phyloP scores from a whole-genome alignment of 1,140 invertebrate genomes.

The Ceratina australensis region DNA sequence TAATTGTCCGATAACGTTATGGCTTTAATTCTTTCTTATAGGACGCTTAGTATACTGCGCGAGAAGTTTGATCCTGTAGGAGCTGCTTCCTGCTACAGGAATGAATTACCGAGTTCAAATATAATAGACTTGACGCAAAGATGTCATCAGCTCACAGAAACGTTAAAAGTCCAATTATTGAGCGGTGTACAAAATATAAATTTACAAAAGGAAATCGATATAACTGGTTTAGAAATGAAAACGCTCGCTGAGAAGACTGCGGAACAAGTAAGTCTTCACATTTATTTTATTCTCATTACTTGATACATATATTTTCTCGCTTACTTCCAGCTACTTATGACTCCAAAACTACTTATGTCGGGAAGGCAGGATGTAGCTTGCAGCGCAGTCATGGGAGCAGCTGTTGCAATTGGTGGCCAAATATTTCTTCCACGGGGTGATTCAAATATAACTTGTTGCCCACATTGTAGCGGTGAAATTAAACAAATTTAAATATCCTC shows the following conservation, averaged over 20 bases:
- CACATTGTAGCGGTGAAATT: conserved; percentile 78
- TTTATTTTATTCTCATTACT: conserved; percentile 1
- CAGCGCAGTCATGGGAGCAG: conserved; percentile 79
- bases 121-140: conserved; percentile 78
- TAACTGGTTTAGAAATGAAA: conserved; percentile 75
- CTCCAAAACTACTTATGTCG: conserved; percentile 73
- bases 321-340: conserved; percentile 71
- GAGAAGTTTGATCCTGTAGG: conserved; percentile 77
- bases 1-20: neutral
- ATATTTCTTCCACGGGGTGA: conserved; percentile 71
- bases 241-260: conserved; percentile 75
- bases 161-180: conserved; percentile 79
- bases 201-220: conserved; percentile 69
- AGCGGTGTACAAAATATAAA: conserved; percentile 71
- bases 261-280: conserved; percentile 68
- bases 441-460: conserved; percentile 72
- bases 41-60: conserved; percentile 73
- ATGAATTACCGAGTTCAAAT: conserved; percentile 76
- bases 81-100: conserved; percentile 59
- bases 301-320: conserved; percentile 10
- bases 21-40: conserved; percentile 47
- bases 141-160: conserved; percentile 78
- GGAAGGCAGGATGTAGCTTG: conserved; percentile 78
- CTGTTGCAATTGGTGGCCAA: conserved; percentile 76
- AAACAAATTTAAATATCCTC: conserved; percentile 73